Evolutionary conservation across 2,888 invertebrate species (phyloP).

Genomic region (Artemia sinica): DNA sequence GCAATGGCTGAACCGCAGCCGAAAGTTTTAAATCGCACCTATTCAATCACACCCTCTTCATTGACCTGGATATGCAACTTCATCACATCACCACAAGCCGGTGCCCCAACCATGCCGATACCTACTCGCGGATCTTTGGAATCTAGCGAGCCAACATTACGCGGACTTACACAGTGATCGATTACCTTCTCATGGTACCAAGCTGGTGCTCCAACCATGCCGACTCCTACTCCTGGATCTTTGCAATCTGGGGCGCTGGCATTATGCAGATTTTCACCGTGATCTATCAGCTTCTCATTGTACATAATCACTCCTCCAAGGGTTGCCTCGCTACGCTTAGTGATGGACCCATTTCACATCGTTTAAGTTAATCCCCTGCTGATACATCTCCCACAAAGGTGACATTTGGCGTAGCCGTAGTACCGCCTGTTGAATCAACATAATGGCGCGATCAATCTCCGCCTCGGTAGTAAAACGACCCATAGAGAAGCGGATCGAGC

Average conservation of each 20-base stretch:
- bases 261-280: conserved; percentile 97
- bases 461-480: not conserved
- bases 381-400: too few species aligned
- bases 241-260: conserved; percentile 92
- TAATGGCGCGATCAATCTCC: too few species aligned
- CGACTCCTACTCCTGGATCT: conserved; percentile 83
- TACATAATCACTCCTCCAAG: conserved; percentile 98
- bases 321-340: too few species aligned
- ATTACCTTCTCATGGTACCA: conserved; percentile 99
- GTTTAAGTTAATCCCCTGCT: too few species aligned
- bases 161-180: conserved; percentile 97
- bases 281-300: conserved; percentile 98
- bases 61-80: conserved; percentile 90
- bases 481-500: conserved; percentile 63
- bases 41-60: conserved; percentile 84
- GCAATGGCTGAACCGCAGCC: conserved; percentile 99
- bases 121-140: conserved; percentile 84
- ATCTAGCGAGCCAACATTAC: conserved; percentile 92
- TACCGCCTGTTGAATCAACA: too few species aligned
- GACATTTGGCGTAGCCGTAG: too few species aligned
- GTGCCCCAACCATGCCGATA: conserved; percentile 94
- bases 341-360: too few species aligned
- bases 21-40: conserved; percentile 98
- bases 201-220: conserved; percentile 94
- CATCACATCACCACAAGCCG: conserved; percentile 99